Evolutionary conservation across 2,113 vertebrate species (phyloP).

Genomic region (Sus scrofa): DNA sequence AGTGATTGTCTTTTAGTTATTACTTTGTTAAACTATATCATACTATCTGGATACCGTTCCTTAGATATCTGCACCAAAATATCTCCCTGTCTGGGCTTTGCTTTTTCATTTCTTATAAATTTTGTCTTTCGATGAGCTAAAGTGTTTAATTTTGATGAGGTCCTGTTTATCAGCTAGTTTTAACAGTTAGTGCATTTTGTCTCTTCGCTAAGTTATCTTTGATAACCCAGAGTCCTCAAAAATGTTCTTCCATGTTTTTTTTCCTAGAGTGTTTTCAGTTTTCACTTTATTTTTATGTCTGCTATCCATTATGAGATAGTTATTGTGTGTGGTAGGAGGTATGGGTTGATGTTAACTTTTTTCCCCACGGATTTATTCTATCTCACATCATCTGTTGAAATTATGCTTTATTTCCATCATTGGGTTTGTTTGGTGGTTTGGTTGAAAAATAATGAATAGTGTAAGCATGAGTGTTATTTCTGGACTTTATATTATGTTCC

Average conservation of each 20-base stretch:
- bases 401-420: neutral
- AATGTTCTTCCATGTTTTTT: neutral
- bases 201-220: neutral
- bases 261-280: neutral
- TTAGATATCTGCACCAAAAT: neutral
- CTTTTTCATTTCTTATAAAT: neutral
- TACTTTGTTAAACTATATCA: neutral
- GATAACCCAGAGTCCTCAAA: neutral
- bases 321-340: rapidly evolving
- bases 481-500: neutral
- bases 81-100: neutral
- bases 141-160: neutral
- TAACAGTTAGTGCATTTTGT: neutral
- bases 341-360: neutral
- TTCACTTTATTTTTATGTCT: neutral
- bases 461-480: neutral
- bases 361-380: neutral
- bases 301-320: neutral
- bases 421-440: neutral
- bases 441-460: neutral
- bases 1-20: neutral
- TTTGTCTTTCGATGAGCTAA: neutral
- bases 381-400: neutral
- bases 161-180: neutral
- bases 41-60: neutral